Conservation (phyloP, 2,888 invertebrate species). For the Sarcophaga variegata region DNA sequence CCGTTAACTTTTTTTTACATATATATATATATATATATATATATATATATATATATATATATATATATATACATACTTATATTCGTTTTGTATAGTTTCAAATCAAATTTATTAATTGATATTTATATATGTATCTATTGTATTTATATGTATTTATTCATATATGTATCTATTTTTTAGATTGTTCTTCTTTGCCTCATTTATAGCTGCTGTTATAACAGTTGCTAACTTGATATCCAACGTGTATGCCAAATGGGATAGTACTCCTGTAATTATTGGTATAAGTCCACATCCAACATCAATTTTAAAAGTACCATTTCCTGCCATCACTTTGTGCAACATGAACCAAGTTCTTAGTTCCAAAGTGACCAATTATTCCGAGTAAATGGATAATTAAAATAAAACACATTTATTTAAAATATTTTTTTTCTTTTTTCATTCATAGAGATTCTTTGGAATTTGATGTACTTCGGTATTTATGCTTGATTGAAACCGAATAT, state of each 20-base stretch:
- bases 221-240: conserved; percentile 85
- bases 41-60: too few relatives aligned
- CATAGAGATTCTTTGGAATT: conserved; percentile 72
- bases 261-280: conserved; percentile 89
- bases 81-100: too few relatives aligned
- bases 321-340: conserved; percentile 92
- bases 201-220: conserved; percentile 84
- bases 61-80: too few relatives aligned
- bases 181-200: conserved; percentile 88
- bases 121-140: too few relatives aligned
- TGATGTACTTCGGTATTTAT: conserved; percentile 72
- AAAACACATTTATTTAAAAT: background rate
- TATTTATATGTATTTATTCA: too few relatives aligned
- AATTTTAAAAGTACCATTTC: conserved; percentile 88
- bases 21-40: too few relatives aligned
- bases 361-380: conserved; percentile 83
- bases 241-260: conserved; percentile 88
- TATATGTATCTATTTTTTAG: conserved; percentile 80
- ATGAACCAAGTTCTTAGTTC: conserved; percentile 89
- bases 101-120: too few relatives aligned
- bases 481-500: conserved; percentile 62
- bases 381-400: conserved; percentile 68
- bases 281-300: conserved; percentile 88
- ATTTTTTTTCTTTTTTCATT: background rate
- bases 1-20: too few relatives aligned